A percentile compares a stretch with the other conserved stretches of the same genome.
Evolutionary conservation across 2,888 invertebrate genomes (phyloP).

Genomic region (Branchinecta sandiegonensis): DNA sequence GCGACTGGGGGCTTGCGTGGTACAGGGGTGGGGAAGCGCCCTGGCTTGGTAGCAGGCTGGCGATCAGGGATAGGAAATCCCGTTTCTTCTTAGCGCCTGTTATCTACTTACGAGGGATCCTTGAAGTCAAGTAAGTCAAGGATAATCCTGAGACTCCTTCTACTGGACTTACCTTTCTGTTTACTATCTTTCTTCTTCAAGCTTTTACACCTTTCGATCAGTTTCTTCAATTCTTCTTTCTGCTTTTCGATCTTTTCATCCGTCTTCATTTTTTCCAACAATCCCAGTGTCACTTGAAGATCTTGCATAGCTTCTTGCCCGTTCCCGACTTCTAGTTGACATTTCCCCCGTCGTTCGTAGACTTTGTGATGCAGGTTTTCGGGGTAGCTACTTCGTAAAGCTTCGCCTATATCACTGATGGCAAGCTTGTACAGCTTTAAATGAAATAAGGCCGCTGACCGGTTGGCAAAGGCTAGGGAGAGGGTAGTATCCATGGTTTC

Average conservation of each 20-base stretch:
- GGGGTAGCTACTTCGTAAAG: constrained; percentile 27
- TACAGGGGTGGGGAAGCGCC: no score
- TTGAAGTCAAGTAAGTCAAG: no score
- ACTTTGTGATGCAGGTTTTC: constrained; percentile 61
- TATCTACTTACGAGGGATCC: no score
- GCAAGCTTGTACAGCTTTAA: constrained; percentile 40
- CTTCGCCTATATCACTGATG: constrained; percentile 25
- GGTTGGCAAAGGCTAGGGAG: constrained; percentile 27
- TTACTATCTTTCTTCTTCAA: constrained; percentile 1
- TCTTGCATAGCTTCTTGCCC: constrained; percentile 49
- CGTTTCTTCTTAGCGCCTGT: no score
- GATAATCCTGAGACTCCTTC: no score
- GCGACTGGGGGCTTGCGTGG: no score
- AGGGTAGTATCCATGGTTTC: constrained; percentile 22
- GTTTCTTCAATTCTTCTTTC: not conserved
- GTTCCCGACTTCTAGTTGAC: constrained; percentile 47
- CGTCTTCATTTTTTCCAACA: constrained; percentile 41
- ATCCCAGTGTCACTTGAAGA: constrained; percentile 52
- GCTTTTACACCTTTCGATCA: not conserved
- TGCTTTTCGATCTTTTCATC: constrained; percentile 9
- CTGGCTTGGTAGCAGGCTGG: no score
- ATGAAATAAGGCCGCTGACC: constrained; percentile 31
- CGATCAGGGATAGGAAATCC: no score
- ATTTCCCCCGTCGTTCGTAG: constrained; percentile 49
- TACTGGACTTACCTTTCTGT: not conserved